Evolutionary conservation across 2,888 invertebrate species (phyloP), one percentile per base, ranked within the genome.

Genomic region (Hybos culiciformis): DNA sequence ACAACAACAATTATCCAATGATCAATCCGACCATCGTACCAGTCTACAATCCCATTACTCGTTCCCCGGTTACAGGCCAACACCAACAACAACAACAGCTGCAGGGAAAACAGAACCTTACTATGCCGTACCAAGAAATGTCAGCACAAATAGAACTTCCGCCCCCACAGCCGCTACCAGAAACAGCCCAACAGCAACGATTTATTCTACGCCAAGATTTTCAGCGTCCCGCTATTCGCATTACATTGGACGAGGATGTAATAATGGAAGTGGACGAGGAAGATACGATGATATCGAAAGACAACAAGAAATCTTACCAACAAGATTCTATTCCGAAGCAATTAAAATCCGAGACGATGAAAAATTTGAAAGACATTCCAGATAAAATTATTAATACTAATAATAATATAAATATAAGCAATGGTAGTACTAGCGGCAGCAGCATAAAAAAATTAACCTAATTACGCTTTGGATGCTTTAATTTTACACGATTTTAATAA

Each of bases 191-290:
- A 46, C 48, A 42, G 48, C 52, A 43, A 49, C 46, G 39, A 44
- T 51, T 37, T 51, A 52, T 37, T 46, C 53, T 47, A 48, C 52
- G 46, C 48, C 44, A 39, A 48, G 40, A 47, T 50, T 41, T 50
- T 54, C 45, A 41, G 53, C 48, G 43, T 47, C 50, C 46, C 44
- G 46, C 45, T 41, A 55, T 59, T 37, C 62, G 59, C 47, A 61
- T 61, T 48, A 56, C 58, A 11, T 56, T 62, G 52, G 61, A 60
- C 53, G 62, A 58, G 48, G 62, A 57, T 53, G 62, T 63, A 50
- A 58, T 62, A 24, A 63, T 64, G 49, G 47, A 61, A 54, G 64
- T 64, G 53, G 63, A 64, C 54, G 62, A 61, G 53, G 62, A 62
- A 38, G 40, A 41, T 38, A 26, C n/a, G n/a, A n/a, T n/a, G n/a